A percentile compares a stretch with the other conserved stretches of the same genome.
These are phyloP conservation scores for Poecile atricapillus DNA, from an alignment of 2,113 vertebrate genomes.

Conservation along the genomic window DNA sequence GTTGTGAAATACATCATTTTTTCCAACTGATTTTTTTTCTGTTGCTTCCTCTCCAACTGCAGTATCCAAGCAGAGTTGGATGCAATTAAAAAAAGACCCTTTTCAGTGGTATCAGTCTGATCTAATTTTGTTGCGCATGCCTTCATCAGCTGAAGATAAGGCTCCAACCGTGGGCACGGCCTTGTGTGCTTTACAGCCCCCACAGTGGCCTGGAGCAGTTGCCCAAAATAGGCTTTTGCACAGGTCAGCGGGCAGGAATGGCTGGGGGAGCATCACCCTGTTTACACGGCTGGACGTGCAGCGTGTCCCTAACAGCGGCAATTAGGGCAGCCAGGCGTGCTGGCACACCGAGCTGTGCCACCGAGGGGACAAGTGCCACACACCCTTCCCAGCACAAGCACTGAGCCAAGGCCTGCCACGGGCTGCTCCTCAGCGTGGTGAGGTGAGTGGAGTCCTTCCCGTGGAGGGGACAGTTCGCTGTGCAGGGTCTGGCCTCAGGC, in stretches of 20 bases:
- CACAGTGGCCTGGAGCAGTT: constrained; percentile 14
- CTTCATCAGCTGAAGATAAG: neutral
- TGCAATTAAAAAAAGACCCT: neutral
- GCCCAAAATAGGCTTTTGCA: constrained; percentile 71
- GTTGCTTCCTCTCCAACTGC: neutral
- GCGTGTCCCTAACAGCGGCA: neutral
- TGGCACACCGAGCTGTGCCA: neutral
- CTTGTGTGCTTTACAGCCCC: neutral
- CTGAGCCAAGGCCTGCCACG: neutral
- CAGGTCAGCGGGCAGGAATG: constrained; percentile 68
- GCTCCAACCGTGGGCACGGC: neutral
- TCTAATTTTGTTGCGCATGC: neutral
- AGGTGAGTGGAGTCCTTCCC: neutral
- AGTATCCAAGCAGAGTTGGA: neutral
- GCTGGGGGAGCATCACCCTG: constrained; percentile 12
- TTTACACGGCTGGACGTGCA: constrained; percentile 55
- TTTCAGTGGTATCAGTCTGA: neutral
- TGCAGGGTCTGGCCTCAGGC: neutral
- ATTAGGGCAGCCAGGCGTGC: constrained; percentile 34
- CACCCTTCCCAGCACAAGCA: neutral
- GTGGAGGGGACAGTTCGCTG: neutral
- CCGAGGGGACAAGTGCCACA: neutral
- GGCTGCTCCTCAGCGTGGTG: neutral
- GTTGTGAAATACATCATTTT: neutral
- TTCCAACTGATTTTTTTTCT: neutral